Conservation (phyloP, 2,797 vertebrate species). For the Meriones psammophilus region DNA sequence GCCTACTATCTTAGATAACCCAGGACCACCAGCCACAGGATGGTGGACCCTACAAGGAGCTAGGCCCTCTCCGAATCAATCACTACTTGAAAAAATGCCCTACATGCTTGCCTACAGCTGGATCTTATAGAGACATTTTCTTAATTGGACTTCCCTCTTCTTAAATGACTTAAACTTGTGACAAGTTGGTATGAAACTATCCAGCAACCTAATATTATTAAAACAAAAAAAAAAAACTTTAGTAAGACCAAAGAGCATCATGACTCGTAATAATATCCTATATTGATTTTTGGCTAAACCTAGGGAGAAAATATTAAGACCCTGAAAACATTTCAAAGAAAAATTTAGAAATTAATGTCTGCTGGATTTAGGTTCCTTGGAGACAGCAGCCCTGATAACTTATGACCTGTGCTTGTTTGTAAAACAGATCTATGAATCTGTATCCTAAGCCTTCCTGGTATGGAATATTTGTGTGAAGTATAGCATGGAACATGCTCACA, state of each 20-base stretch:
- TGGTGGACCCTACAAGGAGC: no score
- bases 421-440: neutral
- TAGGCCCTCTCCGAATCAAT: neutral
- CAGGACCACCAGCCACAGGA: neutral
- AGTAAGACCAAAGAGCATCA: neutral
- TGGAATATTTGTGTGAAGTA: neutral
- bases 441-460: neutral
- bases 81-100: neutral
- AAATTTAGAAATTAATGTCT: neutral
- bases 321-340: neutral
- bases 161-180: neutral
- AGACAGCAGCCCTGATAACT: neutral
- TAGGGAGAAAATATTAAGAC: neutral
- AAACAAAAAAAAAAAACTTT: conserved; percentile 14
- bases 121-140: neutral
- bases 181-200: neutral
- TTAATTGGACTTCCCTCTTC: neutral
- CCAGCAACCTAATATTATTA: neutral
- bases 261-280: neutral
- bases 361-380: neutral
- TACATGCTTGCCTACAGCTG: neutral
- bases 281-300: neutral
- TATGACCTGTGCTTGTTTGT: neutral
- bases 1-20: neutral
- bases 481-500: neutral